phyloP scores from a whole-genome alignment of 2,797 vertebrate species.

The Florisuga fusca region DNA sequence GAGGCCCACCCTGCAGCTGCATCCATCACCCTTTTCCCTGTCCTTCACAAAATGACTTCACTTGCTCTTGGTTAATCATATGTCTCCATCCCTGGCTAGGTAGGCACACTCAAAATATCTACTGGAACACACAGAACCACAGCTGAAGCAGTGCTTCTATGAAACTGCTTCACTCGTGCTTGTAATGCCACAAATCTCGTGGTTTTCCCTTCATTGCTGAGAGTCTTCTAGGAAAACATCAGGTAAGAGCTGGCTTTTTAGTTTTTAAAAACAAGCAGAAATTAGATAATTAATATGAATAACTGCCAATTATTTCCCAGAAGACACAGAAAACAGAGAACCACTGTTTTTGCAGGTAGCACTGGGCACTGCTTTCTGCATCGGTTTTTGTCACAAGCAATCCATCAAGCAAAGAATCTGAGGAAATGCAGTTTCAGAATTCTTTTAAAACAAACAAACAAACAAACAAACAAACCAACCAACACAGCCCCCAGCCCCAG shows the following conservation, averaged over 20 bases:
- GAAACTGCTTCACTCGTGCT: neutral
- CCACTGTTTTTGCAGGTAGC: neutral
- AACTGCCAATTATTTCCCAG: neutral
- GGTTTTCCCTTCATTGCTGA: neutral
- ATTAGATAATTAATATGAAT: neutral
- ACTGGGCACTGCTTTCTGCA: neutral
- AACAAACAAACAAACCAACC: neutral
- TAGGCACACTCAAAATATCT: neutral
- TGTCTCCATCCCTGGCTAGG: neutral
- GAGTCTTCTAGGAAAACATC: neutral
- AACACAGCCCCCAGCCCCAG: neutral
- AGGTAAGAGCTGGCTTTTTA: neutral
- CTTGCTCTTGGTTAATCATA: neutral
- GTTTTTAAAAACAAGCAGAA: neutral
- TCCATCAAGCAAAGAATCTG: neutral
- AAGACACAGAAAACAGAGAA: neutral
- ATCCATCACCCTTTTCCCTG: neutral
- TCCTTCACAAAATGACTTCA: neutral
- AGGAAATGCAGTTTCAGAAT: neutral
- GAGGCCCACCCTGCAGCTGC: neutral
- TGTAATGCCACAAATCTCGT: accelerated
- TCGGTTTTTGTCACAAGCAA: neutral
- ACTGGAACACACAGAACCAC: neutral
- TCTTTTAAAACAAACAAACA: neutral
- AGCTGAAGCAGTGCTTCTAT: neutral